Evolutionary conservation across 2,113 vertebrate species (phyloP).

Genomic region (Percopsis transmontana): DNA sequence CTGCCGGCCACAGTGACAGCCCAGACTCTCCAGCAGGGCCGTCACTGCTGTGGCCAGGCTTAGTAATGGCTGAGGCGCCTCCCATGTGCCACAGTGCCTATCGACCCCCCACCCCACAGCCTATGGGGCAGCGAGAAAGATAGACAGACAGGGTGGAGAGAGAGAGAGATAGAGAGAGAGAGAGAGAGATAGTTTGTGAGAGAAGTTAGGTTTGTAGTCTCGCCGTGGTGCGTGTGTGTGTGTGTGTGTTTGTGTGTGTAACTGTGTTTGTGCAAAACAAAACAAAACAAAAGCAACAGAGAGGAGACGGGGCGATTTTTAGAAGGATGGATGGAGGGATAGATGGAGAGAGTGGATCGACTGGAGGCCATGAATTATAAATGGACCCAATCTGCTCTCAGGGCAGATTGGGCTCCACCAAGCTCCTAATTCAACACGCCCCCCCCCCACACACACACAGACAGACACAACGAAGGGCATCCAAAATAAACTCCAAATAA

Average conservation of each 20-base stretch:
- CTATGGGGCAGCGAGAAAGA: slow-evolving; percentile 34
- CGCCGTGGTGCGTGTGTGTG: background rate
- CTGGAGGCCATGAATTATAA: slow-evolving; percentile 84
- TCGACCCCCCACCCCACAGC: slow-evolving; percentile 50
- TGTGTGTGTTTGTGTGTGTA: background rate
- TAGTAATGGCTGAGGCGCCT: slow-evolving; percentile 43
- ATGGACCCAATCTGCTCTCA: slow-evolving; percentile 78
- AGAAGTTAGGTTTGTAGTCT: too few species aligned
- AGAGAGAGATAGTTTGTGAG: background rate
- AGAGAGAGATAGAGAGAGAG: slow-evolving; percentile 13
- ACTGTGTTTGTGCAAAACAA: background rate
- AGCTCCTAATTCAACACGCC: slow-evolving; percentile 68
- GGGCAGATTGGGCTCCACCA: slow-evolving; percentile 63
- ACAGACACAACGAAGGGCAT: slow-evolving; percentile 23
- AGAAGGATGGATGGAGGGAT: background rate
- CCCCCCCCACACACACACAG: slow-evolving; percentile 27
- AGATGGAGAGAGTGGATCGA: slow-evolving; percentile 68
- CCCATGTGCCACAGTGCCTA: slow-evolving; percentile 27
- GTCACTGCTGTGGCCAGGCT: slow-evolving; percentile 13
- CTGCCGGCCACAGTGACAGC: too few species aligned
- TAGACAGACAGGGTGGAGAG: slow-evolving; percentile 37
- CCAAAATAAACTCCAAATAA: slow-evolving; percentile 65
- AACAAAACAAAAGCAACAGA: background rate
- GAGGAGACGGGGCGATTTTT: background rate
- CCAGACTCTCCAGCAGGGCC: slow-evolving; percentile 53